Conservation (phyloP, 2,113 vertebrate species). For the Nothocercus julius region DNA sequence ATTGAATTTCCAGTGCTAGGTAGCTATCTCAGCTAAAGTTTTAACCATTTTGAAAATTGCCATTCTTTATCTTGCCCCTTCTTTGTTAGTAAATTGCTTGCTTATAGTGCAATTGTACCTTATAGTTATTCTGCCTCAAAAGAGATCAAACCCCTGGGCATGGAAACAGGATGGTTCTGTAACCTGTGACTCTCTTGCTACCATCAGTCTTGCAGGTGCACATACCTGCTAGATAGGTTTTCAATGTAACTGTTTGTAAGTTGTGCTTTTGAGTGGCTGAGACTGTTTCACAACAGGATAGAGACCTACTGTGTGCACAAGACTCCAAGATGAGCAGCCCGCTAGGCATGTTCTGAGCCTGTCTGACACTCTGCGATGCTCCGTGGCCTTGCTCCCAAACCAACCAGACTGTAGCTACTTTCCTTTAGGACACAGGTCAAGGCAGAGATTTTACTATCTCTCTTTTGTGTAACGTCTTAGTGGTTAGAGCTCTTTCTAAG, state of each 20-base stretch:
- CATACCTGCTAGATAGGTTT: fast-evolving
- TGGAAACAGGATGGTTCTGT: neutral
- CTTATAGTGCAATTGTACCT: neutral
- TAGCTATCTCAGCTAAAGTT: neutral
- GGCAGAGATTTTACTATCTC: neutral
- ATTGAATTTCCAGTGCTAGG: neutral
- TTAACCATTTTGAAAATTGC: neutral
- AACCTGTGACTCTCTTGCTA: neutral
- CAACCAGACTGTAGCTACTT: neutral
- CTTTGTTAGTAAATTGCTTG: neutral
- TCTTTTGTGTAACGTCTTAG: fast-evolving
- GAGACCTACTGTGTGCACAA: neutral
- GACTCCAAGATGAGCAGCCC: neutral
- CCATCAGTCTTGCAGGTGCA: neutral
- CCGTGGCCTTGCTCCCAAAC: fast-evolving
- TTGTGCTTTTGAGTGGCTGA: neutral
- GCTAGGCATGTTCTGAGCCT: too few relatives aligned
- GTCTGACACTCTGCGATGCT: neutral
- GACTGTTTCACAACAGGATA: neutral
- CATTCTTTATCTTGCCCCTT: neutral
- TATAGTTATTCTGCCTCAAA: neutral
- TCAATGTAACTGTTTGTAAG: neutral
- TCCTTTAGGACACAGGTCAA: neutral
- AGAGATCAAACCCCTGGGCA: neutral
- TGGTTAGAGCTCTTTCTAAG: neutral